Conservation (phyloP, 2,113 vertebrate species). For the Nothobranchius furzeri region DNA sequence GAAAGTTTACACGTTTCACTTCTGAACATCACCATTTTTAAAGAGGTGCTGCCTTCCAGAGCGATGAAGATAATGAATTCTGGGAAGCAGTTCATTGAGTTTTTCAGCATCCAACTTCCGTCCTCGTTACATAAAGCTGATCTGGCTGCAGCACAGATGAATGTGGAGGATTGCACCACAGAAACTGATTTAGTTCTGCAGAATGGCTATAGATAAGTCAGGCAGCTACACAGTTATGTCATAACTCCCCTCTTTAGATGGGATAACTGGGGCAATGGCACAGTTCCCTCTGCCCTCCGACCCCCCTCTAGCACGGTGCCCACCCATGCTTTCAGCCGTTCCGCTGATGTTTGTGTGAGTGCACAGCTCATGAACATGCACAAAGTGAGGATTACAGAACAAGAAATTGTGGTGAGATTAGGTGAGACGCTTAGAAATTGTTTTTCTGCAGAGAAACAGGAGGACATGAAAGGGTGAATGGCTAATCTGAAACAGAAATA, state of each 20-base stretch:
- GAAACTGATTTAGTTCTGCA: conserved; percentile 52
- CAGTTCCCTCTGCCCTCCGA: conserved; percentile 39
- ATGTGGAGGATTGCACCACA: conserved; percentile 44
- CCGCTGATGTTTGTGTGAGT: conserved; percentile 30
- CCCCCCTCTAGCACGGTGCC: conserved; percentile 7
- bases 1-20: neutral
- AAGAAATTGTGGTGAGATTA: conserved; percentile 13
- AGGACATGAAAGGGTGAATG: conserved; percentile 46
- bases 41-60: conserved; percentile 17
- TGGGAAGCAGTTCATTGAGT: conserved; percentile 45
- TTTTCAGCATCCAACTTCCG: conserved; percentile 42
- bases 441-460: conserved; percentile 25
- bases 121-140: conserved; percentile 62
- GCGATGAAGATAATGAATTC: conserved; percentile 20
- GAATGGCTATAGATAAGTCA: conserved; percentile 54
- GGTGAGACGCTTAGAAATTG: conserved; percentile 16
- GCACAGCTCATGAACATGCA: conserved; percentile 19
- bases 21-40: conserved; percentile 3
- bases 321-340: conserved; percentile 14
- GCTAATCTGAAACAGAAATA: conserved; percentile 79
- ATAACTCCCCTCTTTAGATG: conserved; percentile 61
- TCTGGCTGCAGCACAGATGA: conserved; percentile 46
- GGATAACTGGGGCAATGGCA: conserved; percentile 73
- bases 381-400: conserved; percentile 29
- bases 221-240: conserved; percentile 70